These are phyloP conservation scores for Eugnorisma glareosa DNA, from an alignment of 2,888 invertebrate genomes.

Conservation along the genomic window DNA sequence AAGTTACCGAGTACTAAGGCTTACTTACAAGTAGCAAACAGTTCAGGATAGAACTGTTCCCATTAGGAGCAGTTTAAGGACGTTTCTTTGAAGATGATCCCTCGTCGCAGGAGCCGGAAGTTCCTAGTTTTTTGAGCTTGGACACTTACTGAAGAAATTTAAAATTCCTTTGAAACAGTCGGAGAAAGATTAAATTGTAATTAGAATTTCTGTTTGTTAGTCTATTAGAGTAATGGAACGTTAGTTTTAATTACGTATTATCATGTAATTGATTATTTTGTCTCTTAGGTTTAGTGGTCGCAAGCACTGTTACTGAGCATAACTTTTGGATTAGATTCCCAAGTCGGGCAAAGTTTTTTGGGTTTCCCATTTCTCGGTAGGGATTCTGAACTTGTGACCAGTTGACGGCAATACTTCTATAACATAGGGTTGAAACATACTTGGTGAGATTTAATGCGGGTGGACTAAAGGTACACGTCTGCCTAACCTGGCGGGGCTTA, in stretches of 20 bases:
- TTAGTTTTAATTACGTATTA: conserved; percentile 9
- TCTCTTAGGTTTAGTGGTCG: neutral
- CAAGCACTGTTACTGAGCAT: neutral
- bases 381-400: neutral
- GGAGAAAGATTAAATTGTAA: conserved; percentile 33
- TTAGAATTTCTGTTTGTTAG: conserved; percentile 20
- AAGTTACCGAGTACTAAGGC: neutral
- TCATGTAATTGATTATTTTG: neutral
- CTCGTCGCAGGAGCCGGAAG: conserved; percentile 34
- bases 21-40: conserved; percentile 37
- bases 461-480: too few species aligned
- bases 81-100: conserved; percentile 51
- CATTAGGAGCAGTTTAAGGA: conserved; percentile 51
- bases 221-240: neutral
- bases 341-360: neutral
- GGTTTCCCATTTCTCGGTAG: neutral
- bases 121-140: conserved; percentile 27
- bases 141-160: conserved; percentile 38
- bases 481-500: too few species aligned
- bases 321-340: neutral
- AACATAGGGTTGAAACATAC: neutral
- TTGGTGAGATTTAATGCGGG: neutral
- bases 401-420: neutral
- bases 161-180: conserved; percentile 30
- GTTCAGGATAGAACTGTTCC: conserved; percentile 2